A percentile compares a stretch with the other conserved stretches of the same genome.
These are phyloP conservation scores for Pleuronectes platessa DNA, from an alignment of 2,113 vertebrate species.

Conservation along the genomic window DNA sequence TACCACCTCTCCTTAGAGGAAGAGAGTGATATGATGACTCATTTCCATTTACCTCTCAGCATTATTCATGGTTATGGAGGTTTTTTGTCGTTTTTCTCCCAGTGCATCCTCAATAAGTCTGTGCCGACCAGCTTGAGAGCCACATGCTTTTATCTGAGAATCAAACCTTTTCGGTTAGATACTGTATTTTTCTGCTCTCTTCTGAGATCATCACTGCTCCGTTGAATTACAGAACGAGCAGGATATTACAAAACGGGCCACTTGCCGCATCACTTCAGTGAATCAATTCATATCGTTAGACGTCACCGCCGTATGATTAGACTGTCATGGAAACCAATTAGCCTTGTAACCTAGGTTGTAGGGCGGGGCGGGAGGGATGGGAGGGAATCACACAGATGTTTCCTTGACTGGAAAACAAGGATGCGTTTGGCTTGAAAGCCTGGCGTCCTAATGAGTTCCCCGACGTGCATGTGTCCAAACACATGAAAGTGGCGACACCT, in stretches of 20 bases:
- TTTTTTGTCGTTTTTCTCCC: conserved; percentile 62
- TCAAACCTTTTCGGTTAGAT: conserved; percentile 5
- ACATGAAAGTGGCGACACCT: conserved; percentile 62
- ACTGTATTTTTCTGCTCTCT: background rate
- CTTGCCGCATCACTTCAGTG: background rate
- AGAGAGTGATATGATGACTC: conserved; percentile 64
- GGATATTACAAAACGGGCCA: conserved; percentile 7
- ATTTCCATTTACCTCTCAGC: conserved; percentile 65
- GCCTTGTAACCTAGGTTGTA: conserved; percentile 15
- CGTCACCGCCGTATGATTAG: background rate
- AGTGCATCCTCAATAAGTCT: conserved; percentile 27
- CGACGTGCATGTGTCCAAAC: conserved; percentile 29
- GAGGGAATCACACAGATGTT: conserved; percentile 39
- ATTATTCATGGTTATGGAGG: conserved; percentile 60
- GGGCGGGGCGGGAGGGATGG: background rate
- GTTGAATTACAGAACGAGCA: conserved; percentile 5
- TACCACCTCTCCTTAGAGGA: conserved; percentile 37
- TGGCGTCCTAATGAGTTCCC: conserved; percentile 65
- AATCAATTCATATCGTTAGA: conserved; percentile 20
- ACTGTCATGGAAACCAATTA: background rate
- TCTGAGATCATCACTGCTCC: background rate
- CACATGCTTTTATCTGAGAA: conserved; percentile 12
- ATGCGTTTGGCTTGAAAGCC: conserved; percentile 52
- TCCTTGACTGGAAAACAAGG: conserved; percentile 31
- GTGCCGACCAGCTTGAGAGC: conserved; percentile 24